phyloP scores from a whole-genome alignment of 1,140 invertebrate species.

The Wasmannia auropunctata region DNA sequence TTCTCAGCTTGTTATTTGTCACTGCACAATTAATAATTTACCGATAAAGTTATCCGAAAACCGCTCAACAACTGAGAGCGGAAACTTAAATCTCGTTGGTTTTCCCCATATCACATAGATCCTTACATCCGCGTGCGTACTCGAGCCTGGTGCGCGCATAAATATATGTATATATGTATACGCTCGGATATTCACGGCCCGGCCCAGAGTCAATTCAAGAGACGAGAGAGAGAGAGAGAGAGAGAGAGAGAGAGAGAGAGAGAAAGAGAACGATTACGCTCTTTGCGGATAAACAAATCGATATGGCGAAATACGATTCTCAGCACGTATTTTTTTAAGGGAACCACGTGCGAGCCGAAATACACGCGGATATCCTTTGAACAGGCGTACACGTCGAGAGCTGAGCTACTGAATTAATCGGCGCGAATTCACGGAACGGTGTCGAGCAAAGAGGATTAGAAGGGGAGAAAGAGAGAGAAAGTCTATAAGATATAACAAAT shows the following conservation, averaged over 20 bases:
- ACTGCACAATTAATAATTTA: not conserved
- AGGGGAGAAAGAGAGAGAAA: not conserved
- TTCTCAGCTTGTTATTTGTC: not conserved
- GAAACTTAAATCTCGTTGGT: not conserved
- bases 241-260: not conserved
- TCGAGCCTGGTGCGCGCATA: constrained; percentile 38
- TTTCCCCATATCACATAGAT: not conserved
- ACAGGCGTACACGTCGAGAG: not conserved
- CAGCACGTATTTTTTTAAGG: constrained; percentile 39
- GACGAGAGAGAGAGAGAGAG: not conserved
- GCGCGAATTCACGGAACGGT: constrained; percentile 7
- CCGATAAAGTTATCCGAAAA: not conserved
- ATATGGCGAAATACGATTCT: constrained; percentile 30
- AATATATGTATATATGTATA: constrained; percentile 51
- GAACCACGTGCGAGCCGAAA: constrained; percentile 13
- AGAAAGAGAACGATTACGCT: not conserved
- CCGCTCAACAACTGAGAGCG: not conserved
- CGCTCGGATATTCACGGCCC: not conserved
- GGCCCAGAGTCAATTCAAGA: not conserved
- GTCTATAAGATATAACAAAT: constrained; percentile 40
- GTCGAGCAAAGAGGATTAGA: not conserved
- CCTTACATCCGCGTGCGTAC: not conserved
- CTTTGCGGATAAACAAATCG: constrained; percentile 31
- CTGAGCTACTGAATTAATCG: constrained; percentile 43
- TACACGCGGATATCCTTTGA: constrained; percentile 24